Percentiles rank a stretch among this genome's conserved stretches.
These are phyloP conservation scores for Phrynocephalus versicolor DNA, from an alignment of 2,113 vertebrate species.

Conservation along the genomic window DNA sequence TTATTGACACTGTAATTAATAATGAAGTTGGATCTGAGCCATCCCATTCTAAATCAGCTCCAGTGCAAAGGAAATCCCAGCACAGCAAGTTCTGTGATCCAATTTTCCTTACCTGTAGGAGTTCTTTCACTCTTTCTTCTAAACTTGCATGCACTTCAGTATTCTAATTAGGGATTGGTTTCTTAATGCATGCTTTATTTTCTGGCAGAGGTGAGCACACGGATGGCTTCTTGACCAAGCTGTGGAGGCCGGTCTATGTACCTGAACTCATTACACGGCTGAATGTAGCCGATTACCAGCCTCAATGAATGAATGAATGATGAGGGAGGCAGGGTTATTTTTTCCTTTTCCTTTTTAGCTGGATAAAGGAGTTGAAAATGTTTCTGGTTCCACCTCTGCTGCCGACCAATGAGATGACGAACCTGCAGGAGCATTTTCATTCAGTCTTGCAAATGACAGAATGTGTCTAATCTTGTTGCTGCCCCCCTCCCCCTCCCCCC, in stretches of 20 bases:
- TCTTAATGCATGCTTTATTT: neutral
- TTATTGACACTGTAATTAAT: neutral
- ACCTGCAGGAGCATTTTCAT: neutral
- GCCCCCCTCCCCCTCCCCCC: neutral
- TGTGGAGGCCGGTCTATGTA: neutral
- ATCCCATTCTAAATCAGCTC: neutral
- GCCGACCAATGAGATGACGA: neutral
- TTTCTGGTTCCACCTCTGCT: neutral
- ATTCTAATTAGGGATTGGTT: neutral
- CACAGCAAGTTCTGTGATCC: neutral
- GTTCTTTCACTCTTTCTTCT: neutral
- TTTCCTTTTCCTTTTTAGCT: neutral
- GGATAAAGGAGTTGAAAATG: neutral
- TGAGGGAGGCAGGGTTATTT: neutral
- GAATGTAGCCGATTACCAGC: no score
- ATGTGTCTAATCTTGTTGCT: neutral
- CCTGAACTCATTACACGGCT: neutral
- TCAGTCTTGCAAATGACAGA: neutral
- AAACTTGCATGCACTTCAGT: neutral
- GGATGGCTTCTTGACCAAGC: neutral
- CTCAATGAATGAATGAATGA: neutral
- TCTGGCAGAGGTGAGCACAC: neutral
- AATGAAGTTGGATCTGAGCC: neutral
- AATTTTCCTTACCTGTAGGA: rapidly evolving
- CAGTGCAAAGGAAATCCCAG: neutral